phyloP scores from a whole-genome alignment of 2,113 vertebrate genomes.

The mouse (Mus musculus) region DNA sequence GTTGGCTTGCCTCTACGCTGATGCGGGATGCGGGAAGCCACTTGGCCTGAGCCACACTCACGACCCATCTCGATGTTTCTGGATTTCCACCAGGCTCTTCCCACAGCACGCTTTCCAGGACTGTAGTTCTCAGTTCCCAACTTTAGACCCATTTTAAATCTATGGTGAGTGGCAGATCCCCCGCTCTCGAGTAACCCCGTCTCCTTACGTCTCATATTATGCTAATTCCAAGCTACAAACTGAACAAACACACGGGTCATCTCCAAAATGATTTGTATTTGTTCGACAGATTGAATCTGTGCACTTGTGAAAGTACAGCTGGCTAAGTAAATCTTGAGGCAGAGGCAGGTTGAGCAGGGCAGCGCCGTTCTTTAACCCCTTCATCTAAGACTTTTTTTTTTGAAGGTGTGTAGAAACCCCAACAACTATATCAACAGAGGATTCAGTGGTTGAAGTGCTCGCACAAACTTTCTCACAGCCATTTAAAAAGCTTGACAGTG shows the following conservation, averaged over 20 bases:
- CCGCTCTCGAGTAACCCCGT: background rate
- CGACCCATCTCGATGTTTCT: background rate
- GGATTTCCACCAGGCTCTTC: conserved; percentile 41
- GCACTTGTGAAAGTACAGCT: conserved; percentile 62
- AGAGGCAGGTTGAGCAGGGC: conserved; percentile 31
- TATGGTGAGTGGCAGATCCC: background rate
- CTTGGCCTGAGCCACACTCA: background rate
- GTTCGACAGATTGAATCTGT: conserved; percentile 75
- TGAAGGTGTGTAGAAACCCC: conserved; percentile 9
- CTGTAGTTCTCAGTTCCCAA: background rate
- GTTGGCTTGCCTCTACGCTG: background rate
- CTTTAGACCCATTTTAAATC: conserved; percentile 22
- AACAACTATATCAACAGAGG: conserved; percentile 53
- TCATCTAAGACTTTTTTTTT: background rate
- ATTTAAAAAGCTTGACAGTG: conserved; percentile 55
- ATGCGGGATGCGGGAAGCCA: conserved; percentile 20
- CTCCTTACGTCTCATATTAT: conserved; percentile 24
- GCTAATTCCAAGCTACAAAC: conserved; percentile 61
- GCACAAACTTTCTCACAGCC: conserved; percentile 32
- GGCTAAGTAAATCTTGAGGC: conserved; percentile 71
- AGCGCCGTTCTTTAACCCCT: conserved; percentile 50
- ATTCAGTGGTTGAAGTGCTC: conserved; percentile 50
- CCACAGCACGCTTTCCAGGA: background rate
- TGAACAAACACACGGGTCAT: conserved; percentile 71
- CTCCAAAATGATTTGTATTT: conserved; percentile 72